Percentiles rank a stretch among this genome's conserved stretches.
Conservation (phyloP, 1,140 invertebrate species). For the Sinella curviseta region DNA sequence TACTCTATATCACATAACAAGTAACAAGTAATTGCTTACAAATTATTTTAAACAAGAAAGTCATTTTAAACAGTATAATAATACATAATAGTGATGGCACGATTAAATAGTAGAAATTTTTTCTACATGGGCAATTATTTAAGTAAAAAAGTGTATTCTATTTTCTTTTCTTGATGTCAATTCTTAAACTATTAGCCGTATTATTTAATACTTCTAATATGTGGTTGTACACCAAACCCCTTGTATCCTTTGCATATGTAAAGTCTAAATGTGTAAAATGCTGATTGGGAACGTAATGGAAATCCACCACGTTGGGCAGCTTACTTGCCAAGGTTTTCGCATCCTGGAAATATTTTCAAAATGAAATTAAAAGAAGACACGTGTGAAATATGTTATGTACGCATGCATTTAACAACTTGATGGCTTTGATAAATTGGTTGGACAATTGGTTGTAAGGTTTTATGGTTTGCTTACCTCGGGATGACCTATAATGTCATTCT, state of each 20-base stretch:
- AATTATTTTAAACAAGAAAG: neutral
- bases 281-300: slow-evolving; percentile 60
- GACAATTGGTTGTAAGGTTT: neutral
- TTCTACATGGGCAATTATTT: neutral
- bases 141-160: too few relatives aligned
- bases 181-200: slow-evolving; percentile 11
- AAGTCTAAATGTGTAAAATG: slow-evolving; percentile 69
- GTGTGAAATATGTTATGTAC: neutral
- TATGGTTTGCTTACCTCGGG: neutral
- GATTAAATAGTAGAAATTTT: neutral
- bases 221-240: slow-evolving; percentile 61
- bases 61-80: neutral
- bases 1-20: too few relatives aligned
- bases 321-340: slow-evolving; percentile 52
- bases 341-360: neutral
- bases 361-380: neutral
- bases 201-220: slow-evolving; percentile 34
- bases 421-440: neutral
- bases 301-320: slow-evolving; percentile 57
- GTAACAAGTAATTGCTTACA: neutral
- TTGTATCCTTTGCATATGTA: slow-evolving; percentile 66
- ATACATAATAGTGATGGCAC: slow-evolving; percentile 18
- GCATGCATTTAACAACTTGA: neutral
- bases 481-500: neutral
- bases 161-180: slow-evolving; percentile 11